Conservation (phyloP, 2,113 vertebrate species). For the Xenopus laevis region DNA sequence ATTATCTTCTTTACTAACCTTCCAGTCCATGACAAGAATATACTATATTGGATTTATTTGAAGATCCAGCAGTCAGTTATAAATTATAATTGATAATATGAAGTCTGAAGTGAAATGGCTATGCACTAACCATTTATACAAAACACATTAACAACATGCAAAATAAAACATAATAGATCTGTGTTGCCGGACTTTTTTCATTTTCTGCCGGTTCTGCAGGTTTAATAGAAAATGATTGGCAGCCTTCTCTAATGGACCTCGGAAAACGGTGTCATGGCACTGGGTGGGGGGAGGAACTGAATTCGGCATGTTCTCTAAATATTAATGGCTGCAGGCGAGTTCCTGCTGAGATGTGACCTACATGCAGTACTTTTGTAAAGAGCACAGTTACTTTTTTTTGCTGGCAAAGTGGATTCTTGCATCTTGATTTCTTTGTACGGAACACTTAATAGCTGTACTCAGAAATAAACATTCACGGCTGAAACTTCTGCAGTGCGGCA, state of each 20-base stretch:
- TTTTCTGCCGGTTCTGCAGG: not conserved
- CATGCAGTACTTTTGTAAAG: not conserved
- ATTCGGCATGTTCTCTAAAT: not conserved
- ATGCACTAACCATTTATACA: too few relatives aligned
- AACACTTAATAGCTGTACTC: not conserved
- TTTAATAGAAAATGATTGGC: slow-evolving; percentile 1
- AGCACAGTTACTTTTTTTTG: slow-evolving; percentile 3
- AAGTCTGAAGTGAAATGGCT: too few relatives aligned
- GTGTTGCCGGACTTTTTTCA: too few relatives aligned
- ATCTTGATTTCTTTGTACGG: slow-evolving; percentile 5
- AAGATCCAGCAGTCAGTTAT: too few relatives aligned
- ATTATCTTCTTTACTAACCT: too few relatives aligned
- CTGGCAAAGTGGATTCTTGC: slow-evolving; percentile 5
- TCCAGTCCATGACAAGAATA: too few relatives aligned
- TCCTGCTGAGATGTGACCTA: slow-evolving; percentile 7
- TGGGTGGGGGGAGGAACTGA: not conserved
- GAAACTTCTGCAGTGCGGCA: not conserved
- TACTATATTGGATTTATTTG: too few relatives aligned
- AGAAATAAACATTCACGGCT: not conserved
- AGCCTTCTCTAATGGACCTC: not conserved
- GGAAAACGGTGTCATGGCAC: not conserved
- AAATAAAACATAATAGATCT: too few relatives aligned
- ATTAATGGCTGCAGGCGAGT: not conserved
- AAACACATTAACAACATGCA: too few relatives aligned
- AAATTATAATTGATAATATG: too few relatives aligned